These are phyloP conservation scores for Crioceris asparagi DNA, from an alignment of 2,888 invertebrate species.

Conservation along the genomic window DNA sequence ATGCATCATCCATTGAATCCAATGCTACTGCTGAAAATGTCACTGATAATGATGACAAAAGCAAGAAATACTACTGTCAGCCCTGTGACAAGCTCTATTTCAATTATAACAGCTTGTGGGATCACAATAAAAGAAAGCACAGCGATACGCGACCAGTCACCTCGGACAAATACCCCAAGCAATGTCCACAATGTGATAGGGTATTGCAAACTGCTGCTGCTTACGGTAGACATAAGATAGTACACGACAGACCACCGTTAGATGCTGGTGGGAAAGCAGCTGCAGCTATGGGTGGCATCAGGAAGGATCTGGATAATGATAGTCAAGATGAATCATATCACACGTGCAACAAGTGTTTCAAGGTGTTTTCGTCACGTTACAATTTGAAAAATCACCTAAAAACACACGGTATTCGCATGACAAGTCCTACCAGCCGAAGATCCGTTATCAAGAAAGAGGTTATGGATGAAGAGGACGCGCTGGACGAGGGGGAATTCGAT, in stretches of 20 bases:
- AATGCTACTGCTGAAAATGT: neutral
- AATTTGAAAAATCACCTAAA: constrained; percentile 40
- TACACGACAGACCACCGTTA: constrained; percentile 30
- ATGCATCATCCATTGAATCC: neutral
- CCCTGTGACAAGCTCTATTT: constrained; percentile 43
- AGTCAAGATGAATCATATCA: constrained; percentile 31
- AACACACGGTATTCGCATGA: constrained; percentile 37
- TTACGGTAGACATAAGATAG: constrained; percentile 29
- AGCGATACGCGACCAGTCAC: constrained; percentile 19
- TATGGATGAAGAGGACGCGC: constrained; percentile 45
- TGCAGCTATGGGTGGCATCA: too few relatives aligned
- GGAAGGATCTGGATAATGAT: too few relatives aligned
- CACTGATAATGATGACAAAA: constrained; percentile 29
- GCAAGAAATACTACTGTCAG: constrained; percentile 44
- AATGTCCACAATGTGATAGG: constrained; percentile 31
- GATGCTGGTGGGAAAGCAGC: too few relatives aligned
- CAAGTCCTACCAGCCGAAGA: constrained; percentile 29
- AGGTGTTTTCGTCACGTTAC: constrained; percentile 38
- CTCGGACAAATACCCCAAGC: constrained; percentile 25
- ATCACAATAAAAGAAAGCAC: constrained; percentile 31
- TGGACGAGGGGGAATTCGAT: constrained; percentile 15
- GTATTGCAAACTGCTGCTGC: constrained; percentile 28
- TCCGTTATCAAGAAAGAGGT: constrained; percentile 44
- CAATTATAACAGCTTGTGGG: constrained; percentile 29
- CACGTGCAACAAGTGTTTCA: constrained; percentile 42